Base-by-base conservation (phyloP, 2,113 vertebrate genomes). In the Coregonus clupeaformis region DNA sequence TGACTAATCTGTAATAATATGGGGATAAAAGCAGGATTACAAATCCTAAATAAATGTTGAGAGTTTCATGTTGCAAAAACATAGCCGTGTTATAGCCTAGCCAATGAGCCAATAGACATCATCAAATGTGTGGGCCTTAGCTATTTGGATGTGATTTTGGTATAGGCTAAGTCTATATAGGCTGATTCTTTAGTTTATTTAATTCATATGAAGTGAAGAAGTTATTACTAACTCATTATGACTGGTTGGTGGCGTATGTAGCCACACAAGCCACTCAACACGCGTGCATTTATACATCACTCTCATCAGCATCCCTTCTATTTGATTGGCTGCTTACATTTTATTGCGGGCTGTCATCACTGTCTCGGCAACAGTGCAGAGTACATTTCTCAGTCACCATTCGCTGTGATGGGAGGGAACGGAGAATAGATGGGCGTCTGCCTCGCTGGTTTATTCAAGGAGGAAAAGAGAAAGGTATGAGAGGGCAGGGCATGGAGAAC, bases 341-440 rank as follows among this genome's bases (percentile, higher is more conserved):
- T 90, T 82, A 81, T 84, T 86, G 88, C 89, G 77, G 85, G 76
- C 82, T 88, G 89, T 89, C 87, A 86, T 72, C 85, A 85, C 69
- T 65, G 60, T 22, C 70, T 74, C 72, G 74, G n/a, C 76, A 78
- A 69, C 59, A 83, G 62, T 64, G 73, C 27, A 67, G 64, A 32
- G 57, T 32, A 3, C 89, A 83, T 87, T 69, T 77, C 74, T 74
- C 85, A 86, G 81, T 84, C 85, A 72, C 81, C 80, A 74, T 75
- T 82, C 83, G 49, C 57, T 69, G 72, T 60, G 84, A 87, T 84
- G 87, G 81, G 81, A 87, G 84, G 83, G n/a, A 57, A 62, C 22
- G 84, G 77, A 79, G 84, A 83, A 74, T 74, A 85, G 82, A 80
- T 75, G 84, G 49, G 80, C 71, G 20, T 1, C 18, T 25, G 27